These are phyloP conservation scores for Platerodrilus igneus DNA, from an alignment of 2,888 invertebrate species.

Conservation along the genomic window DNA sequence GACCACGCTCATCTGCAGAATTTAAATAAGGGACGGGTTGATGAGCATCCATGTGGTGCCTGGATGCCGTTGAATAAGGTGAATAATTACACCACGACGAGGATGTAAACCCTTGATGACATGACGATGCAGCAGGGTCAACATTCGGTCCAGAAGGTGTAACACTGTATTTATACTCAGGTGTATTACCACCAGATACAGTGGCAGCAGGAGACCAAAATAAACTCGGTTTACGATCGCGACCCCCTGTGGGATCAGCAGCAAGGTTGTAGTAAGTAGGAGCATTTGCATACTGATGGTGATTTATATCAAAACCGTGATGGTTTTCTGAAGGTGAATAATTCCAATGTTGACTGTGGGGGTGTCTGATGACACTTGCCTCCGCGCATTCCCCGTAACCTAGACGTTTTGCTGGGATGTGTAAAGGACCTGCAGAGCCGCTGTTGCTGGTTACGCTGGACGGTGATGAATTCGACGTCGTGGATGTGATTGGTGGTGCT, in stretches of 20 bases:
- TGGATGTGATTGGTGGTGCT: constrained; percentile 60
- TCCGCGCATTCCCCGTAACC: constrained; percentile 54
- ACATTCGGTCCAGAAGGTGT: constrained; percentile 49
- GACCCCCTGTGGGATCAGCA: constrained; percentile 57
- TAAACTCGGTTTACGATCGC: constrained; percentile 57
- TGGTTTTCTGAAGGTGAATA: constrained; percentile 63
- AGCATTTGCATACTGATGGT: constrained; percentile 65
- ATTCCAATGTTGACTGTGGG: constrained; percentile 63
- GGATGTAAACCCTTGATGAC: constrained; percentile 65
- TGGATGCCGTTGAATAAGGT: constrained; percentile 56
- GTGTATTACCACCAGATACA: constrained; percentile 52
- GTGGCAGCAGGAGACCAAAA: constrained; percentile 67
- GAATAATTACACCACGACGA: constrained; percentile 73
- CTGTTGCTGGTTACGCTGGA: constrained; percentile 60
- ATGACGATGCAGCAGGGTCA: constrained; percentile 55
- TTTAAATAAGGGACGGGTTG: constrained; percentile 63
- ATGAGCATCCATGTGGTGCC: constrained; percentile 58
- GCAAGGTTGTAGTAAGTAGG: constrained; percentile 74
- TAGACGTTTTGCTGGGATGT: constrained; percentile 83
- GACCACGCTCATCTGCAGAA: constrained; percentile 65
- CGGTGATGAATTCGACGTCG: constrained; percentile 59
- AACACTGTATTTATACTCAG: constrained; percentile 60
- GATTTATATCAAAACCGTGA: constrained; percentile 54
- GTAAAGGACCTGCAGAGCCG: constrained; percentile 72
- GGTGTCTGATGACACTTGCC: constrained; percentile 72